phyloP scores from a whole-genome alignment of 1,140 invertebrate genomes.

The Chlorops oryzae region DNA sequence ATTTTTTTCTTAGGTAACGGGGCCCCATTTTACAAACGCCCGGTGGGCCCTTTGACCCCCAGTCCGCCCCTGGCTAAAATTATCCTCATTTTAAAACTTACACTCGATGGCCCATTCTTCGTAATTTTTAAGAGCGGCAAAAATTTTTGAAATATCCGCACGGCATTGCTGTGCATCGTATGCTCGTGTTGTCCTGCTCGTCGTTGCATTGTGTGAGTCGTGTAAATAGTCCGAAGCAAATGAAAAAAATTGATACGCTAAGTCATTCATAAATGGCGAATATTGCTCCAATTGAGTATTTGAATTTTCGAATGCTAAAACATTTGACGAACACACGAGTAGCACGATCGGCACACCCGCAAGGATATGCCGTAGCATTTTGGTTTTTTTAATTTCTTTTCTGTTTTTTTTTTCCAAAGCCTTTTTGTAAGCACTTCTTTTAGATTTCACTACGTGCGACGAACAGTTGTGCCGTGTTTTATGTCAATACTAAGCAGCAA shows the following conservation, averaged over 20 bases:
- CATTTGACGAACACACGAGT: slow-evolving; percentile 2
- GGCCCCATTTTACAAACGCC: too few relatives aligned
- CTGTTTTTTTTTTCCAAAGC: not conserved
- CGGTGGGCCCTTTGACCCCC: too few relatives aligned
- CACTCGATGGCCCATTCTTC: slow-evolving; percentile 17
- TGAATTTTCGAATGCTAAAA: slow-evolving; percentile 1
- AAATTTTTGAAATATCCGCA: slow-evolving; percentile 8
- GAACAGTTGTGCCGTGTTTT: slow-evolving; percentile 8
- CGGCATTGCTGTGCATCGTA: slow-evolving; percentile 7
- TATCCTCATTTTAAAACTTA: too few relatives aligned
- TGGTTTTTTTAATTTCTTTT: not conserved
- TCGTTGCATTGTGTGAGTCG: slow-evolving; percentile 1
- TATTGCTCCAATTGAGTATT: slow-evolving; percentile 7
- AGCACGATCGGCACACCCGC: slow-evolving; percentile 12
- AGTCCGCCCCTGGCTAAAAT: too few relatives aligned
- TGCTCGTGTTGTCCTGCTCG: not conserved
- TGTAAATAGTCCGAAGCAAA: not conserved
- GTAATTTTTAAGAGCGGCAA: slow-evolving; percentile 2
- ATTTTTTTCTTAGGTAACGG: too few relatives aligned
- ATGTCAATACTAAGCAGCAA: too few relatives aligned
- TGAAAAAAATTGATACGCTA: slow-evolving; percentile 11
- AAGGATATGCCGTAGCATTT: slow-evolving; percentile 14
- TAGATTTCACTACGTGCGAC: slow-evolving; percentile 1
- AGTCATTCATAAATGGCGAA: slow-evolving; percentile 13
- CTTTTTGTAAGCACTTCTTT: too few relatives aligned